Base-by-base conservation (phyloP, 35 echinoderm and acorn worm species). In the Heliocidaris tuberculata region DNA sequence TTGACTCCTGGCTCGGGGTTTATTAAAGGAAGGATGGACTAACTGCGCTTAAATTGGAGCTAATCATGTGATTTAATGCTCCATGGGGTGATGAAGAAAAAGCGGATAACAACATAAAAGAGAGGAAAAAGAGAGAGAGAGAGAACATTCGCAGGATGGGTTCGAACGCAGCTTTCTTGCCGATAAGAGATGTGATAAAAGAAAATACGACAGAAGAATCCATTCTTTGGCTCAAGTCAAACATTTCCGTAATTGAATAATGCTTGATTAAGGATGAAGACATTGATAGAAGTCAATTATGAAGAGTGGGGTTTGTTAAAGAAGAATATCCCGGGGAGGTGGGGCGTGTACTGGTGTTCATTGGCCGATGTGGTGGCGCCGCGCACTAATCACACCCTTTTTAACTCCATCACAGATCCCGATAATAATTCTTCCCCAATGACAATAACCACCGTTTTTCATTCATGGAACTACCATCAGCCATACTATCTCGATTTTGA, bases 11-110 rank as follows among this genome's bases (percentile, higher is more conserved):
- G 90, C 32, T 50, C 13, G 3, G 50, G n/a, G 47, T 93, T 93
- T 93, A 93, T 93, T 93, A 93, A 92, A 78, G 87, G 50, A 13
- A 93, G 91, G 91, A n/a, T 93, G 91, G 91, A 48, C 91, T 59
- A 93, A 59, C 91, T 48, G 29, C 50, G 10, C 13, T 59, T 93
- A 49, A 59, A 93, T 93, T 93, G 47, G 6, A 93, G 91, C 29
- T 59, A 93, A 93, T 93, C 91, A 93, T 93, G 91, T 59, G 49
- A 93, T 93, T 93, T 93, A 31, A 31, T 49, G 91, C 50, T 93
- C 29, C 50, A 42, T 93, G 91, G 50, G 12, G 32, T 21, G 32
- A 89, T 89, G 87, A 12, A 42, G 47, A 42, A 42, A 42, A 42
- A 42, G 35, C 35, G 35, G 35, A 42, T 1, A 42, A 42, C 35